Base-by-base conservation (phyloP, 2,113 vertebrate genomes). In the Sardina pilchardus region DNA sequence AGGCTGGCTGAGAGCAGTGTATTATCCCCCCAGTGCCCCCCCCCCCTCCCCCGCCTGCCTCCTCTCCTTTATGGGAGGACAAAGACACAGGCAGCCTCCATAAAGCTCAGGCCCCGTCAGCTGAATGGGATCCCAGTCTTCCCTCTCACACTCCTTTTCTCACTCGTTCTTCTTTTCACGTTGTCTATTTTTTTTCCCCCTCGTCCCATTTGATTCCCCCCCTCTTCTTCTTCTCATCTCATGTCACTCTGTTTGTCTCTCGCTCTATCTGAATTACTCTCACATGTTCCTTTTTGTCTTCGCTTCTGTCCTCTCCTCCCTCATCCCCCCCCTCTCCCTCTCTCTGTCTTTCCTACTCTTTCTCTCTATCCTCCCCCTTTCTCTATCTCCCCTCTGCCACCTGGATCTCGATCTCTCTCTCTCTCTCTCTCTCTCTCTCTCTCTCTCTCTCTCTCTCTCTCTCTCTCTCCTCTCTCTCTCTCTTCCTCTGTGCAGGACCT, bases 401-500 rank as follows among this genome's bases (percentile, higher is more conserved):
- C n/a, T n/a, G n/a, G n/a, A n/a, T 47, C 3, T 0, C 39, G 16
- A 4, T 47, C 6, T 78, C 50, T 44, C 30, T 81, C 0, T 30
- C 26, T 75, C 5, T 34, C 43, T 45, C 10, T 12, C 45, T 19
- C 17, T 53, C 8, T 12, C n/a, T 53, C 0, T 82, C 48, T 39
- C 43, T 71, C 30, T 36, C 34, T 30, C 71, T 75, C 44, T 36
- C 83, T 84, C 39, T 59, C 36, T 59, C 86, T 85, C 44, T 12
- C 67, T 24, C n/a, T 34, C 83, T 19, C 83, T 45, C 83, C 78
- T 42, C 59, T 14, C 43, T 86, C 81, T 85, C 84, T 85, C 44
- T 26, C 42, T 17, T 39, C 45, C 43, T 91, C 90, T 92, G 53
- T 89, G 81, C 91, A 99, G 98, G 98, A 99, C 93, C 96, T 99